Percentiles rank a stretch among this genome's conserved stretches.
phyloP scores from a whole-genome alignment of 1,140 invertebrate species.

The Diorhabda sublineata region DNA sequence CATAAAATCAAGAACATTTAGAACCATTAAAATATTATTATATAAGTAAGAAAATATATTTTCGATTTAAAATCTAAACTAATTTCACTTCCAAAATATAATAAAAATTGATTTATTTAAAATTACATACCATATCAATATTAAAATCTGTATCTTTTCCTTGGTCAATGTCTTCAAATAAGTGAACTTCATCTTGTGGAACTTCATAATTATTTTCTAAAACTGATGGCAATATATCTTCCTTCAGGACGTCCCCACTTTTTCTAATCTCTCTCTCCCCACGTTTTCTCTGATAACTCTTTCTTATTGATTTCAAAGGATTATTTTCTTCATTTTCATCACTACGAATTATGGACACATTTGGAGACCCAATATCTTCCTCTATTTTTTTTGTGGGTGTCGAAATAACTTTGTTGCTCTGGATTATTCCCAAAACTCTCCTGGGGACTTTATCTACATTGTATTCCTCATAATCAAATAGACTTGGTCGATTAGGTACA shows the following conservation, averaged over 20 bases:
- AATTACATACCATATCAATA: background rate
- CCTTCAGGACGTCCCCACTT: background rate
- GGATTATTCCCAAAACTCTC: background rate
- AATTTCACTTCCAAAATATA: background rate
- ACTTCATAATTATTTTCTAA: conserved; percentile 1
- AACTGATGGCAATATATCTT: background rate
- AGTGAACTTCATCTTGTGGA: background rate
- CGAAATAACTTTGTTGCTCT: background rate
- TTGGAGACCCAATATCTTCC: background rate
- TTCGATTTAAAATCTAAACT: background rate
- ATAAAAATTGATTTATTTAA: background rate
- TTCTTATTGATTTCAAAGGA: background rate
- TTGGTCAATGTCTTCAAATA: conserved; percentile 7
- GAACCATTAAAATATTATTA: too few relatives aligned
- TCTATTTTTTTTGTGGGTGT: background rate
- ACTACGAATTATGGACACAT: background rate
- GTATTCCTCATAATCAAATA: conserved; percentile 11
- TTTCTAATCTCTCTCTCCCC: background rate
- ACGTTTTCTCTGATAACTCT: background rate
- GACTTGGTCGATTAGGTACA: background rate
- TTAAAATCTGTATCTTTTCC: background rate
- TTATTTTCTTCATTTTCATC: background rate
- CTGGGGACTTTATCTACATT: background rate
- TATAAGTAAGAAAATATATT: background rate
- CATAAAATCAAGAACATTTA: background rate